Percentiles rank a stretch among this genome's conserved stretches.
These are phyloP conservation scores for Drosophila guanche DNA, from an alignment of 1,140 invertebrate genomes.

Conservation along the genomic window DNA sequence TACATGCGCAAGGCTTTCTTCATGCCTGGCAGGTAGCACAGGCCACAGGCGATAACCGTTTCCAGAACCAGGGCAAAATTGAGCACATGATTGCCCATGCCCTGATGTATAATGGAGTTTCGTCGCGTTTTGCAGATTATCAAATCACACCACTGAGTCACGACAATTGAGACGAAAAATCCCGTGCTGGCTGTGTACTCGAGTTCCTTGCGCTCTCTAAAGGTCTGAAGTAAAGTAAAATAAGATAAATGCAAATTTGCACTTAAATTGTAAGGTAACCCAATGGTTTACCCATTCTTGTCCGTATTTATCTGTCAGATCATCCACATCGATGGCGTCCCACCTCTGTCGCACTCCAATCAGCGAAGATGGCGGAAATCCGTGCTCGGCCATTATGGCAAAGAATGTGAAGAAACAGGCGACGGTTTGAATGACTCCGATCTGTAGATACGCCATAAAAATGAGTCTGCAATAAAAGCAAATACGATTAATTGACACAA, in stretches of 20 bases:
- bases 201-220: slow-evolving; percentile 89
- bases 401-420: slow-evolving; percentile 99
- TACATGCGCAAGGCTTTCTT: slow-evolving; percentile 82
- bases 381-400: slow-evolving; percentile 99
- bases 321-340: slow-evolving; percentile 97
- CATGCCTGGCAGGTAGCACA: slow-evolving; percentile 89
- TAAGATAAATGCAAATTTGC: slow-evolving; percentile 7
- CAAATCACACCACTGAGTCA: slow-evolving; percentile 91
- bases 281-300: slow-evolving; percentile 95
- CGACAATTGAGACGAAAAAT: slow-evolving; percentile 87
- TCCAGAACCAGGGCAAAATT: slow-evolving; percentile 92
- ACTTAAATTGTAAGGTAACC: too few relatives aligned
- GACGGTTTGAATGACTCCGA: slow-evolving; percentile 99
- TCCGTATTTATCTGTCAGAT: slow-evolving; percentile 97
- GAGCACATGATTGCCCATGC: slow-evolving; percentile 89
- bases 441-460: slow-evolving; percentile 98
- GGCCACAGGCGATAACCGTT: slow-evolving; percentile 87
- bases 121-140: slow-evolving; percentile 93
- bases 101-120: slow-evolving; percentile 92
- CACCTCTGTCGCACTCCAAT: slow-evolving; percentile 96
- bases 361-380: slow-evolving; percentile 92
- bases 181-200: slow-evolving; percentile 89
- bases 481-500: neutral
- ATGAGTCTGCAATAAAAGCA: slow-evolving; percentile 85
- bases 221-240: slow-evolving; percentile 84